Conservation (phyloP, 2,888 invertebrate genomes). For the Caenorhabditis zanzibari region DNA sequence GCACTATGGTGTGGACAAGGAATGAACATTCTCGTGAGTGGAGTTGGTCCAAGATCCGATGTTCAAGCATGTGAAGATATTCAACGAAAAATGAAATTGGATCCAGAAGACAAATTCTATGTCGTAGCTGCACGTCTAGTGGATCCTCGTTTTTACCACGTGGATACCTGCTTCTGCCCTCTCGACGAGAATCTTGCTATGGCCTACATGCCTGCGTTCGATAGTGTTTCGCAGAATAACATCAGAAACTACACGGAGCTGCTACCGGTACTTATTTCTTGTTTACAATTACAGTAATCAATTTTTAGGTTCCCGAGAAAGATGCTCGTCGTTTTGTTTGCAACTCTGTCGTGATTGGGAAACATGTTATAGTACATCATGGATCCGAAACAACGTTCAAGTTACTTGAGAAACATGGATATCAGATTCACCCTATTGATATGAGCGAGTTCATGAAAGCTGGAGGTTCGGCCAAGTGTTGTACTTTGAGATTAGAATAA, state of each 20-base stretch:
- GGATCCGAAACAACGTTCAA: constrained; percentile 76
- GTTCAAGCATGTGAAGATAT: constrained; percentile 72
- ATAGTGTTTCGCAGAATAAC: constrained; percentile 76
- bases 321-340: constrained; percentile 81
- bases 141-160: constrained; percentile 80
- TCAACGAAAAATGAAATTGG: constrained; percentile 62
- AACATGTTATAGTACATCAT: constrained; percentile 78
- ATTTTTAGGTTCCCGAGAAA: constrained; percentile 69
- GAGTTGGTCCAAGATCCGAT: constrained; percentile 80
- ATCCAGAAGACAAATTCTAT: constrained; percentile 44
- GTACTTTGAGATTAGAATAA: constrained; percentile 75
- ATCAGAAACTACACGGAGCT: constrained; percentile 77
- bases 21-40: constrained; percentile 75
- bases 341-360: constrained; percentile 81
- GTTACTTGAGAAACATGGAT: constrained; percentile 76
- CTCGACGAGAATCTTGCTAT: constrained; percentile 77
- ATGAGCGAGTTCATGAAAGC: constrained; percentile 82
- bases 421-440: constrained; percentile 74
- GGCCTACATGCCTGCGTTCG: constrained; percentile 79
- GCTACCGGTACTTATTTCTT: constrained; percentile 65
- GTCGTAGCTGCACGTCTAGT: constrained; percentile 58
- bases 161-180: constrained; percentile 83
- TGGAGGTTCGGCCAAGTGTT: constrained; percentile 82
- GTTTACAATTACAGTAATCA: background rate
- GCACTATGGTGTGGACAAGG: constrained; percentile 77